Base-by-base conservation (phyloP, 2,113 vertebrate genomes). In the Heloderma charlesbogerti region DNA sequence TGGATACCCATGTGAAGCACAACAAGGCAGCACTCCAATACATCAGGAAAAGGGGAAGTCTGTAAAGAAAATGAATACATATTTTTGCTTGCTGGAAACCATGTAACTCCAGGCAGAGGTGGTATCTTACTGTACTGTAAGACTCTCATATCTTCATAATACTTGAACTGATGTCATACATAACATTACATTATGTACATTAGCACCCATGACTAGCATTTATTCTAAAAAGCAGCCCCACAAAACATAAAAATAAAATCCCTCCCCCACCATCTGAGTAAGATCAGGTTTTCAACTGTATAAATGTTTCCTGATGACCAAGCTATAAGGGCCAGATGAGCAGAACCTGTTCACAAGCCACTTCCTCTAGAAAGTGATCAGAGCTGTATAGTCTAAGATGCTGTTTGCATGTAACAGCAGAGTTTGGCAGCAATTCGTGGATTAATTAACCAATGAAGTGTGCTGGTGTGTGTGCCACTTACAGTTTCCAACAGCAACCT, bases 1-100 rank as follows among this genome's bases (percentile, higher is more conserved):
- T 93, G 95, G 45, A 93, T 67, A 40, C 94, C 86, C 0, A 98
- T 43, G 94, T 98, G 97, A n/a, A 99, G 97, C 10, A 99, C 91
- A 1, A 99, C 96, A 0, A 99, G 98, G 89, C 98, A 99, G 92
- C 98, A 98, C 77, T 99, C 99, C 20, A 98, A 84, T 5, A 99
- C 99, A 0, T 99, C 98, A 0, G 99, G 99, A 91, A 97, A 99
- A 0, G 98, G 97, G 94, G 95, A 98, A 87, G 89, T 94, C 99
- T 99, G 95, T 63, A 94, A 95, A 82, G 84, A 63, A 60, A 91
- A 48, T 27, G 0, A 89, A 43, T 75, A 77, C 18, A 86, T 54
- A 54, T 22, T 1, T 37, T 63, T 83, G 1, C 1, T 71, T 31
- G 63, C 10, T 60, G 6, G 54, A 63, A 80, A 83, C 8, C 29